These are phyloP conservation scores for Cololabis saira DNA, from an alignment of 2,113 vertebrate genomes.

Conservation along the genomic window DNA sequence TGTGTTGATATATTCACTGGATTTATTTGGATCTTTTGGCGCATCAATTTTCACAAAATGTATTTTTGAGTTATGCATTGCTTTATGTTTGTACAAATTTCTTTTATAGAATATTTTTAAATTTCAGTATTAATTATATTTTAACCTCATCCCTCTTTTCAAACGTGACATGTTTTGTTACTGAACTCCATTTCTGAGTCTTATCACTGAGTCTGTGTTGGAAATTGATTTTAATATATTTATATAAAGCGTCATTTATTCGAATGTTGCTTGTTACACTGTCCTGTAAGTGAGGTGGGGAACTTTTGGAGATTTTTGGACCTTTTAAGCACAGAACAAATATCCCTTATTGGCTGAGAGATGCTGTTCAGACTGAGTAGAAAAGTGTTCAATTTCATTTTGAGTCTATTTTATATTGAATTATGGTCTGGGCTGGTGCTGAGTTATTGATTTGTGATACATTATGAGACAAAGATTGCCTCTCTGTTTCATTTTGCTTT, in stretches of 20 bases:
- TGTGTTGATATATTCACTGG: slow-evolving; percentile 72
- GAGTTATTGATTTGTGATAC: slow-evolving; percentile 44
- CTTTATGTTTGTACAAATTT: slow-evolving; percentile 68
- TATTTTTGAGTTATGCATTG: slow-evolving; percentile 40
- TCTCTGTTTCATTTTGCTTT: slow-evolving; percentile 36
- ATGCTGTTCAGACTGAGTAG: slow-evolving; percentile 27
- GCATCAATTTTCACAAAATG: slow-evolving; percentile 46
- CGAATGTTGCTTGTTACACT: slow-evolving; percentile 40
- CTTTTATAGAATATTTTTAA: slow-evolving; percentile 66
- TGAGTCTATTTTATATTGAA: slow-evolving; percentile 40
- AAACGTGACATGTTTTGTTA: slow-evolving; percentile 62
- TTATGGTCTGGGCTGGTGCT: slow-evolving; percentile 34
- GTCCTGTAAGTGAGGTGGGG: slow-evolving; percentile 26
- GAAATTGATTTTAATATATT: slow-evolving; percentile 56
- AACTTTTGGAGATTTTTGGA: slow-evolving; percentile 53
- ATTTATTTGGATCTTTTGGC: slow-evolving; percentile 61
- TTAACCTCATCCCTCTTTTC: slow-evolving; percentile 60
- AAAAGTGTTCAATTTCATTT: slow-evolving; percentile 39
- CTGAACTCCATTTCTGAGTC: slow-evolving; percentile 72
- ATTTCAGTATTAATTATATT: slow-evolving; percentile 81
- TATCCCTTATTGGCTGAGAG: slow-evolving; percentile 22
- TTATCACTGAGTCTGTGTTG: slow-evolving; percentile 75
- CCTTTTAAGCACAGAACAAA: slow-evolving; percentile 60
- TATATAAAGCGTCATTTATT: slow-evolving; percentile 38
- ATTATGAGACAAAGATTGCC: slow-evolving; percentile 32